Evolutionary conservation across 2,888 invertebrate genomes (phyloP), one percentile per base, ranked within the genome.

Genomic region (Campaea margaritaria): DNA sequence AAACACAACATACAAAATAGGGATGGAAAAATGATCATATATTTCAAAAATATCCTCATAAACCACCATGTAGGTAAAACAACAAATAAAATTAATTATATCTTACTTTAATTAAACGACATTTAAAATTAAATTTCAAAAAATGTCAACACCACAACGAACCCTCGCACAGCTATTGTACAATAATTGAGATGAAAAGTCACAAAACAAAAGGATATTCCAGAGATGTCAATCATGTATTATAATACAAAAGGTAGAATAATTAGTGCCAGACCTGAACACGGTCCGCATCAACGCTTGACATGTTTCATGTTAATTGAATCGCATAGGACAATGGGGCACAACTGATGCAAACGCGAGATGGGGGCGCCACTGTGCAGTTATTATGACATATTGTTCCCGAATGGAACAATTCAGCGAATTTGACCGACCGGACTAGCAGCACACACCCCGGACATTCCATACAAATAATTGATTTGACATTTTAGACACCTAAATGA

Each of bases 221-320:
- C 46, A 11, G 42, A 27, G n/a, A 46, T 43, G 51, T 59, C 62
- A 56, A 38, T 60, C 60, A 58, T 55, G 53, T 45, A 56, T 70
- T 69, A 54, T 42, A 59, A 71, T 70, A 86, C 79, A 82, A 85
- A 85, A 81, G 80, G 78, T 74, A 75, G 76, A 11, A 83, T 85
- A 87, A 88, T 86, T 86, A 87, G 78, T 80, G 81, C 81, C 82
- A 82, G 76, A 77, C 76, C 74, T 76, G 73, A 79, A 84, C 82
- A 82, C 81, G 79, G 77, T 78, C 77, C 75, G 73, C 82, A 85
- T 86, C 85, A 84, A 85, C 82, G 87, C 81, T 82, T 84, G 85
- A 87, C 87, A 83, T 87, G 87, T 87, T 82, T 78, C 85, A 83
- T 85, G 85, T 86, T 89, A 89, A 90, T 89, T 90, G 89, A 88